phyloP scores from a whole-genome alignment of 2,797 vertebrate genomes.

The Botia kubotai region DNA sequence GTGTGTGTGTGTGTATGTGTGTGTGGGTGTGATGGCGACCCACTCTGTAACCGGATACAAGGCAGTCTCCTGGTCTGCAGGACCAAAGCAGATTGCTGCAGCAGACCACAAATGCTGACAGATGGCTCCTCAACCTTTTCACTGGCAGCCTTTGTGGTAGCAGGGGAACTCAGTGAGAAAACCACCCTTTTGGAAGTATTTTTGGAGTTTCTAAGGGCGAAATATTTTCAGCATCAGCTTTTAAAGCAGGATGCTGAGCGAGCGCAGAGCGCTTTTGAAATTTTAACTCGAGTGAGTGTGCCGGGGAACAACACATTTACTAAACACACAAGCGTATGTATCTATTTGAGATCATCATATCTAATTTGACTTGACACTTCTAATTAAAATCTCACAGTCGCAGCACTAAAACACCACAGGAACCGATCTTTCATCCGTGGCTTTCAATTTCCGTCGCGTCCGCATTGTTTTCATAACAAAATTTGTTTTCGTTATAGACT shows the following conservation, averaged over 20 bases:
- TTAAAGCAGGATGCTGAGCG: neutral
- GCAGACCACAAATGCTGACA: slow-evolving; percentile 80
- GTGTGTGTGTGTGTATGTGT: neutral
- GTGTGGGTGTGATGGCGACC: neutral
- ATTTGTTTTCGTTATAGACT: neutral
- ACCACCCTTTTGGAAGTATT: slow-evolving; percentile 69
- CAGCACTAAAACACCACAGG: slow-evolving; percentile 34
- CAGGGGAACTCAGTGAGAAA: slow-evolving; percentile 69
- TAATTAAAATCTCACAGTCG: slow-evolving; percentile 39
- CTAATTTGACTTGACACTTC: slow-evolving; percentile 44
- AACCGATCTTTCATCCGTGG: slow-evolving; percentile 33
- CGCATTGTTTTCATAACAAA: neutral
- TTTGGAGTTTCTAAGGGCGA: slow-evolving; percentile 62
- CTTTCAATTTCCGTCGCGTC: slow-evolving; percentile 22
- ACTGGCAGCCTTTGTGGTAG: slow-evolving; percentile 74
- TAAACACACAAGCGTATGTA: slow-evolving; percentile 4
- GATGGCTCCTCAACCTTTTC: slow-evolving; percentile 79
- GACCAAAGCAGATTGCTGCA: slow-evolving; percentile 77
- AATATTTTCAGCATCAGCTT: slow-evolving; percentile 33
- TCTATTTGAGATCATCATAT: slow-evolving; percentile 31
- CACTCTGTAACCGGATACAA: slow-evolving; percentile 41
- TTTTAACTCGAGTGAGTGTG: neutral
- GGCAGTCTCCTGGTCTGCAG: slow-evolving; percentile 58
- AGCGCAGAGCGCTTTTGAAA: slow-evolving; percentile 1
- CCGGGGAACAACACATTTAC: slow-evolving; percentile 24